Evolutionary conservation across 2,888 invertebrate genomes (phyloP).

Genomic region (Eilema sororculum): DNA sequence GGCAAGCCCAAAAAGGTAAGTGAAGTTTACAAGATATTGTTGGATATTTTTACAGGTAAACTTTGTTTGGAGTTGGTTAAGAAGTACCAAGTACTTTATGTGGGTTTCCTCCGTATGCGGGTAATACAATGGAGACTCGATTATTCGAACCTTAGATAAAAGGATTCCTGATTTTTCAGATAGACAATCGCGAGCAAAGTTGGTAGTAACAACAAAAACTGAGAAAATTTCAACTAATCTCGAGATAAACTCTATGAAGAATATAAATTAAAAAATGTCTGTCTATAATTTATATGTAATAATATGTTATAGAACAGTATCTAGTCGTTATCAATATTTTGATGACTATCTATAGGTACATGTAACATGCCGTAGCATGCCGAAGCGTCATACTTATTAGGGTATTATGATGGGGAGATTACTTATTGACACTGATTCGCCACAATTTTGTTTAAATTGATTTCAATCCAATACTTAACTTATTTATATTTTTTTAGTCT

Average conservation of each 20-base stretch:
- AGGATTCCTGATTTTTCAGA: not conserved
- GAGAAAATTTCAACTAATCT: no score
- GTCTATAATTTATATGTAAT: no score
- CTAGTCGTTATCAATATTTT: not conserved
- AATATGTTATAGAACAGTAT: not conserved
- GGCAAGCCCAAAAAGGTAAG: constrained; percentile 93
- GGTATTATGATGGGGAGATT: not conserved
- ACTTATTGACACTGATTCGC: not conserved
- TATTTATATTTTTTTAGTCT: not conserved
- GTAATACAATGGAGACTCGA: not conserved
- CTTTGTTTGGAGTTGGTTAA: not conserved
- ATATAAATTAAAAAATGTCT: no score
- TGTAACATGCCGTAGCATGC: not conserved
- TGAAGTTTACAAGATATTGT: constrained; percentile 24
- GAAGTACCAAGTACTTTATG: constrained; percentile 3
- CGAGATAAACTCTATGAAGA: no score
- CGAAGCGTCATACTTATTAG: not conserved
- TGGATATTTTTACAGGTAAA: constrained; percentile 22
- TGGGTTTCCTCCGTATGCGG: not conserved
- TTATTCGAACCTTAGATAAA: not conserved
- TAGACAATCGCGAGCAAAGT: no score
- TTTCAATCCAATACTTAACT: not conserved
- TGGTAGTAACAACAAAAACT: no score
- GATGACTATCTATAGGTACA: not conserved
- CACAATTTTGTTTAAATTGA: not conserved